Evolutionary conservation across 2,113 vertebrate genomes (phyloP).

Genomic region (Charina bottae): DNA sequence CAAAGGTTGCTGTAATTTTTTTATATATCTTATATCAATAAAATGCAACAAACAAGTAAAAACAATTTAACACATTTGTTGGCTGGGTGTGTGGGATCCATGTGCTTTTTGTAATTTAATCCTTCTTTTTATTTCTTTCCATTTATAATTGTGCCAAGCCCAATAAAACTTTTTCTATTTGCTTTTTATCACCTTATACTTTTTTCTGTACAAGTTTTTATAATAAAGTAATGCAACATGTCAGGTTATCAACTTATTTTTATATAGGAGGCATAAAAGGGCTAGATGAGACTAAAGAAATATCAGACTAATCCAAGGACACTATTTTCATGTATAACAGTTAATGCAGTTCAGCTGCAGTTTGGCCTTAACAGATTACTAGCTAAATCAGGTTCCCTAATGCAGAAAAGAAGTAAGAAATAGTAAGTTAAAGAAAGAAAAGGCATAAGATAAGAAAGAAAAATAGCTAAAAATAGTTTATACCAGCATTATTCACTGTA

Average conservation of each 20-base stretch:
- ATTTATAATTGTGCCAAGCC: not conserved
- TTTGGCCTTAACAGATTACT: not conserved
- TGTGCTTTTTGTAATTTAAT: slow-evolving; percentile 30
- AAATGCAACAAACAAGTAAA: slow-evolving; percentile 6
- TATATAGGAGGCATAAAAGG: not conserved
- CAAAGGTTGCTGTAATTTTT: slow-evolving; percentile 44
- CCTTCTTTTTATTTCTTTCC: slow-evolving; percentile 37
- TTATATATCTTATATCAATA: slow-evolving; percentile 36
- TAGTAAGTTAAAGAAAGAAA: not conserved
- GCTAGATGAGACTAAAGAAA: not conserved
- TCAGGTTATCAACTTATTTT: not conserved
- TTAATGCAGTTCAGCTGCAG: not conserved
- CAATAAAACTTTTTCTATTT: not conserved
- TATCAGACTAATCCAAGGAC: not conserved
- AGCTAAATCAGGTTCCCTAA: not conserved
- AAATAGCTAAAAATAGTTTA: not conserved
- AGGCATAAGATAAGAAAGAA: not conserved
- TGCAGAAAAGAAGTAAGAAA: not conserved
- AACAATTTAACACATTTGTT: slow-evolving; percentile 39
- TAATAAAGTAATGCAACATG: not conserved
- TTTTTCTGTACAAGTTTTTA: not conserved
- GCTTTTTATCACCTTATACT: not conserved
- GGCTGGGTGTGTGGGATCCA: slow-evolving; percentile 38
- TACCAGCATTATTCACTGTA: not conserved
- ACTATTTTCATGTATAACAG: not conserved